Conservation (phyloP, 1,140 invertebrate species). For the Pachypsylla venusta region DNA sequence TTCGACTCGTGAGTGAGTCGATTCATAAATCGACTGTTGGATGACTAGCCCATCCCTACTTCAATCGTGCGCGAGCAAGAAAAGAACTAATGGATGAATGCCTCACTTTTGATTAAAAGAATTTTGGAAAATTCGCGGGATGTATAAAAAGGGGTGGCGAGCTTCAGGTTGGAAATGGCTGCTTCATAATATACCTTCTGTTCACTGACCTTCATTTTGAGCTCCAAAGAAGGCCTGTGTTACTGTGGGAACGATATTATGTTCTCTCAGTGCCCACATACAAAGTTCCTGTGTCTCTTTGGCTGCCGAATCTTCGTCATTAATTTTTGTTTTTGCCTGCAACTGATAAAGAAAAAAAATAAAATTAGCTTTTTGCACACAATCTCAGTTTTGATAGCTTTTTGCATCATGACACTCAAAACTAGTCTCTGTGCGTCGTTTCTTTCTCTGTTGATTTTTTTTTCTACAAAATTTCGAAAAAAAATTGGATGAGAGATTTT, state of each 20-base stretch:
- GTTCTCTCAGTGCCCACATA: neutral
- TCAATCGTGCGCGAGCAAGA: neutral
- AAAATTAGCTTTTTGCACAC: no score
- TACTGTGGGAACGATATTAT: neutral
- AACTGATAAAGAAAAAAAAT: neutral
- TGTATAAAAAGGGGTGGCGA: neutral
- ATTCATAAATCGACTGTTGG: neutral
- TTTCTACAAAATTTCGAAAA: neutral
- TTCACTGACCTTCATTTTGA: neutral
- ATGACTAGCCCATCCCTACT: neutral
- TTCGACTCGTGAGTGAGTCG: no score
- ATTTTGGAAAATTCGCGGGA: neutral
- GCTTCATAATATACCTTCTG: neutral
- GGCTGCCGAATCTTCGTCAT: neutral
- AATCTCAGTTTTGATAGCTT: neutral
- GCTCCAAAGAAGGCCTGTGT: neutral
- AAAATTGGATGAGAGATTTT: neutral
- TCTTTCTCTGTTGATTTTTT: neutral
- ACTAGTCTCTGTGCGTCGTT: no score
- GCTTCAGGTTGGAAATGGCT: neutral
- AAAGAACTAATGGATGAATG: neutral
- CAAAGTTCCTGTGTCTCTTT: neutral
- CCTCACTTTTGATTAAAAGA: neutral
- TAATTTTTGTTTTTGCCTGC: neutral
- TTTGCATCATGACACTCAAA: no score